Conservation (phyloP, 2,888 invertebrate species). For the Acronicta leporina region DNA sequence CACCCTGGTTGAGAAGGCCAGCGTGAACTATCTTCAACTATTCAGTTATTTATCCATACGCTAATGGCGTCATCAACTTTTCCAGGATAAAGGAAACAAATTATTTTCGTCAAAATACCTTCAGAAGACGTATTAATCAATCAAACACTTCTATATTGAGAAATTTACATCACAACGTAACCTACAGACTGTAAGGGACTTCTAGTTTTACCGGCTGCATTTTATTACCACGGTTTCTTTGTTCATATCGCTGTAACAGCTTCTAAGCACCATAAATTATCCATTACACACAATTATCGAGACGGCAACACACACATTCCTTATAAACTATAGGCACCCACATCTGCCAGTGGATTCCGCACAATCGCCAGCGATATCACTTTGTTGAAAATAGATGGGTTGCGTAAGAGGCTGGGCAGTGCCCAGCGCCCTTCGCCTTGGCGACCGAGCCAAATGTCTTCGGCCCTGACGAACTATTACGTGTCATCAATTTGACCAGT, state of each 20-base stretch:
- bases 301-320: slow-evolving; percentile 38
- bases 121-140: too few species aligned
- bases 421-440: slow-evolving; percentile 72
- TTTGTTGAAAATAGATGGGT: slow-evolving; percentile 56
- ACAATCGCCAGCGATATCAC: slow-evolving; percentile 49
- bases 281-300: slow-evolving; percentile 38
- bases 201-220: slow-evolving; percentile 12
- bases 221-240: slow-evolving; percentile 1
- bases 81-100: too few species aligned
- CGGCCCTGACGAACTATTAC: slow-evolving; percentile 52
- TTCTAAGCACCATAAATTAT: slow-evolving; percentile 32
- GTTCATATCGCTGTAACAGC: slow-evolving; percentile 12
- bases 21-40: too few species aligned
- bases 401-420: slow-evolving; percentile 52
- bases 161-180: too few species aligned
- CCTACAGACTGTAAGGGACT: background rate
- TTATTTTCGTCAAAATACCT: too few species aligned
- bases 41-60: too few species aligned
- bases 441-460: slow-evolving; percentile 67
- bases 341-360: slow-evolving; percentile 54
- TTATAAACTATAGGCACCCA: slow-evolving; percentile 41
- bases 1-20: too few species aligned
- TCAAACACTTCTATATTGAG: too few species aligned
- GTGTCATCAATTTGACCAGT: slow-evolving; percentile 35
- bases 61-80: too few species aligned